Evolutionary conservation across 2,888 invertebrate genomes (phyloP), one percentile per base, ranked within the genome.

Genomic region (Melikaiella ostensackeni): DNA sequence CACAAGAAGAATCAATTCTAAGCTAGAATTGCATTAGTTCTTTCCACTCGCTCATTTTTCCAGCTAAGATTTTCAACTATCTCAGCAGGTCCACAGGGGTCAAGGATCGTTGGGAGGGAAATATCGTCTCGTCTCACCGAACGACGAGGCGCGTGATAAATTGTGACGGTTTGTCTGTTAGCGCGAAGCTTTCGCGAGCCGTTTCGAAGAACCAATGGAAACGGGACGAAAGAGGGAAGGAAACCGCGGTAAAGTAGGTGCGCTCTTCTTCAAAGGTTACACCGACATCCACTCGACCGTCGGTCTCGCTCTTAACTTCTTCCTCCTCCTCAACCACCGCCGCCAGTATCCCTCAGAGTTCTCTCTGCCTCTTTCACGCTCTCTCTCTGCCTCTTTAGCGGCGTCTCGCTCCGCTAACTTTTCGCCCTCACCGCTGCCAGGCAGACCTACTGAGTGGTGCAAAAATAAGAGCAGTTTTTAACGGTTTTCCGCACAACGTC

Each of bases 101-200:
- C 74, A 74, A 59, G 74, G 74, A 57, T 57, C 59, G 38, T 59
- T n/a, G 24, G 50, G 78, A 76, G 64, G 80, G 76, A 77, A 79
- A 80, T 80, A 80, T 79, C 79, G 77, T 79, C 77, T 79, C 80
- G 77, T 79, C 77, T 82, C 79, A 77, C 79, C 80, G 78, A 77
- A 80, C 78, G 80, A 82, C 81, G 77, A 80, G 80, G 76, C 78
- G 77, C 80, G 63, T 82, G 82, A 84, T 83, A 80, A 80, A 83
- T 82, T 76, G 80, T 77, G 82, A 80, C 81, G 80, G 80, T 78
- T 55, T 77, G 79, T 78, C 80, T 79, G 78, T 82, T 82, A 77
- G 79, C 77, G 75, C 78, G 79, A 77, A 77, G 80, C 80, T 83
- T 79, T 83, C 80, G 83, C 78, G 80, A 78, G 77, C 75, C 75